Percentiles rank a stretch among this genome's conserved stretches.
phyloP scores from a whole-genome alignment of 2,888 invertebrate genomes.

The Ommatoiulus sabulosus region DNA sequence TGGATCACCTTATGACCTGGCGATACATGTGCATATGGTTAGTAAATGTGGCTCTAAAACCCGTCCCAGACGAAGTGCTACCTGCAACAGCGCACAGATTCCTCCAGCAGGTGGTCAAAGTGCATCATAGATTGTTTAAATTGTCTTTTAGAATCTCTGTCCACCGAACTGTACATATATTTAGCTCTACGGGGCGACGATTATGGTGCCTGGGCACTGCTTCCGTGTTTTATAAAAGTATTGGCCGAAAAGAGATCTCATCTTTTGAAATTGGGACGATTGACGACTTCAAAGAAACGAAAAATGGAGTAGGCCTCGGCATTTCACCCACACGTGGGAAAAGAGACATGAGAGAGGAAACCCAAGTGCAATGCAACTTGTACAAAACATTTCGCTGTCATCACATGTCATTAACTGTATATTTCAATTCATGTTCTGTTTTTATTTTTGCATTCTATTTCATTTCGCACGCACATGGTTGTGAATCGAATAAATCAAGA shows the following conservation, averaged over 20 bases:
- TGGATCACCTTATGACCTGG: no score
- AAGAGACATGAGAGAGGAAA: background rate
- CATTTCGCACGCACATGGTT: conserved; percentile 4
- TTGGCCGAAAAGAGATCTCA: conserved; percentile 33
- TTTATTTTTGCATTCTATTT: background rate
- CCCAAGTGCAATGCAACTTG: conserved; percentile 30
- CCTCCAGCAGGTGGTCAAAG: background rate
- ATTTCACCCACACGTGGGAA: background rate
- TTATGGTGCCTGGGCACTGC: no score
- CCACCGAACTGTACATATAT: background rate
- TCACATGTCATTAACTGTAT: background rate
- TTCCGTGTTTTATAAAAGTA: no score
- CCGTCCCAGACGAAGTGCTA: background rate
- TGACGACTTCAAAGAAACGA: conserved; percentile 19
- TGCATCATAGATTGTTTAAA: background rate
- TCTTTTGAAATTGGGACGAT: background rate
- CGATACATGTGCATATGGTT: background rate
- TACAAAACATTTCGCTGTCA: background rate
- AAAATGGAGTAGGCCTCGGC: background rate
- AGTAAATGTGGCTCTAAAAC: background rate
- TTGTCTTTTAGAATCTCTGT: background rate
- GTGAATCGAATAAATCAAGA: conserved; percentile 1
- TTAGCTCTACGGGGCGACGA: background rate
- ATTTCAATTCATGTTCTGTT: background rate
- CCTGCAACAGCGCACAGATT: no score